Evolutionary conservation across 2,113 vertebrate species (phyloP).

Genomic region (Ciconia maguari): DNA sequence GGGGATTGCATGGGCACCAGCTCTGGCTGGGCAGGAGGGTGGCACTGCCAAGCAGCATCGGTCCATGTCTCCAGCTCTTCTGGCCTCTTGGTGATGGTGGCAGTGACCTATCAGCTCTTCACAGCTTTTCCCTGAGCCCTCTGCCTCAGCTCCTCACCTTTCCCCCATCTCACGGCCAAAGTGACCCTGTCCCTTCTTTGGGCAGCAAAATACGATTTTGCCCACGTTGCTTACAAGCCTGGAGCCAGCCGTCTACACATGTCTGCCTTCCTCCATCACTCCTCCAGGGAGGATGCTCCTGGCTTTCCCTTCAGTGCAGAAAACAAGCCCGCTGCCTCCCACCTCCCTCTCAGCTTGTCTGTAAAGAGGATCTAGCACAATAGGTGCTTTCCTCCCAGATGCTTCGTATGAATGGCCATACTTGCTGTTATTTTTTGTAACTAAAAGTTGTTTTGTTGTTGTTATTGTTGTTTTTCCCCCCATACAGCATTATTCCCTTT

Average conservation of each 20-base stretch:
- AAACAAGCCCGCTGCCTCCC: not conserved
- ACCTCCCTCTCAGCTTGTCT: not conserved
- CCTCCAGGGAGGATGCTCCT: not conserved
- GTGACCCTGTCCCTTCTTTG: not conserved
- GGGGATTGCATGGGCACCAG: not conserved
- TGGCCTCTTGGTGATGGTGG: not conserved
- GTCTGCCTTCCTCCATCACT: not conserved
- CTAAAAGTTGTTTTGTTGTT: not conserved
- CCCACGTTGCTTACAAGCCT: not conserved
- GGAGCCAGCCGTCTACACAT: not conserved
- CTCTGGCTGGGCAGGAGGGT: not conserved
- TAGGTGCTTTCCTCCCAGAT: constrained; percentile 10
- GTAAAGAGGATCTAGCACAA: not conserved
- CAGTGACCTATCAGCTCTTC: not conserved
- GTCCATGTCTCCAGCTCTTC: not conserved
- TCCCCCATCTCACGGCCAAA: not conserved
- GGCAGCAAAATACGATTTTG: not conserved
- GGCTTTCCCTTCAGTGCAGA: not conserved
- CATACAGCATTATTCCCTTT: constrained; percentile 26
- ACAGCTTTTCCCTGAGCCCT: not conserved
- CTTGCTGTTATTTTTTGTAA: not conserved
- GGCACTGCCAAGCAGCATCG: not conserved
- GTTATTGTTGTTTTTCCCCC: not conserved
- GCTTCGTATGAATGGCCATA: not conserved
- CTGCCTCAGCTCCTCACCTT: not conserved